phyloP scores from a whole-genome alignment of 2,888 invertebrate genomes.

The Eurytoma adleriae region DNA sequence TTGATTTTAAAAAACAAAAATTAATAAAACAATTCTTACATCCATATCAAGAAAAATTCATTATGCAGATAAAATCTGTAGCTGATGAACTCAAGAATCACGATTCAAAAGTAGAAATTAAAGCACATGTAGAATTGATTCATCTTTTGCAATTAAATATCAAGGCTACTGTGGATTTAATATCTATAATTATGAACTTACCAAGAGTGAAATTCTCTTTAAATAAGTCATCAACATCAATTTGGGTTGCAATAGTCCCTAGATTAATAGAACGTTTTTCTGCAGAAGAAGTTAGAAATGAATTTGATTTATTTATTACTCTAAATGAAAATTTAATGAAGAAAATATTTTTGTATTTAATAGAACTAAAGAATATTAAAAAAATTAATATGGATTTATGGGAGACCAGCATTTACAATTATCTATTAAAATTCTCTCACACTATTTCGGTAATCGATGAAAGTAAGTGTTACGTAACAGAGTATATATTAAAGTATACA shows the following conservation, averaged over 20 bases:
- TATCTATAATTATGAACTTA: slow-evolving; percentile 75
- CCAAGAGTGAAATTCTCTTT: slow-evolving; percentile 73
- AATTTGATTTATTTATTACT: slow-evolving; percentile 35
- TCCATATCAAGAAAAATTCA: slow-evolving; percentile 79
- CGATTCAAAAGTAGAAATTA: slow-evolving; percentile 73
- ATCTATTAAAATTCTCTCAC: slow-evolving; percentile 81
- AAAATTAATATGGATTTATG: slow-evolving; percentile 75
- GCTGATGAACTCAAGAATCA: slow-evolving; percentile 67
- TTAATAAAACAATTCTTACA: slow-evolving; percentile 68
- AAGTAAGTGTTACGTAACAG: slow-evolving; percentile 75
- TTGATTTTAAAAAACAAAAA: slow-evolving; percentile 58
- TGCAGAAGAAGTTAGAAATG: slow-evolving; percentile 72
- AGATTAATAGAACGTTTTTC: slow-evolving; percentile 77
- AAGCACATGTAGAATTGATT: slow-evolving; percentile 72
- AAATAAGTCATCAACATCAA: slow-evolving; percentile 76
- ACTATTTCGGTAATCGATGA: slow-evolving; percentile 77
- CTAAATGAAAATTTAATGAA: slow-evolving; percentile 62
- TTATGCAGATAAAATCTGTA: slow-evolving; percentile 76
- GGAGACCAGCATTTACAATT: slow-evolving; percentile 78
- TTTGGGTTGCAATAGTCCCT: slow-evolving; percentile 79
- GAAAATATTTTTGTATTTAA: slow-evolving; percentile 61
- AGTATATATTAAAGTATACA: not conserved
- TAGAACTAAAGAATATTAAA: slow-evolving; percentile 60
- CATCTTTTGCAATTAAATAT: slow-evolving; percentile 71
- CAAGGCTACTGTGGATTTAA: slow-evolving; percentile 76